Evolutionary conservation across 2,888 invertebrate genomes (phyloP).

Genomic region (Oscheius sp.): DNA sequence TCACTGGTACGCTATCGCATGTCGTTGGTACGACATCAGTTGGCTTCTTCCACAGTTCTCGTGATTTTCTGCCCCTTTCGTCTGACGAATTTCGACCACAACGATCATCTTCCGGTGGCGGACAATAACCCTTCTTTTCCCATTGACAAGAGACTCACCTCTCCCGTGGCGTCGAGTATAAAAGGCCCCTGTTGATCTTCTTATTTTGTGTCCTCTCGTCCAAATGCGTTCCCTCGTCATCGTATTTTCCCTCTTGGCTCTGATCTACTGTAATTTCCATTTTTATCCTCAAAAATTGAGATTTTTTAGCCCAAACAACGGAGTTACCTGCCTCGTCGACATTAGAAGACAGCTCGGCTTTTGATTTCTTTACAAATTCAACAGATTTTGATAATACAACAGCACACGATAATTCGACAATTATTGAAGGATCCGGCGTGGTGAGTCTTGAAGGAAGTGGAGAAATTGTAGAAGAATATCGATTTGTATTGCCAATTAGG

Average conservation of each 20-base stretch:
- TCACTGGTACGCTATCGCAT: no score
- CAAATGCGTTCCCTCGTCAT: neutral
- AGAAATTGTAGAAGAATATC: constrained; percentile 1
- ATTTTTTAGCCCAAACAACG: neutral
- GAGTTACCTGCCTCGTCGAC: no score
- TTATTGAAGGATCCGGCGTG: neutral
- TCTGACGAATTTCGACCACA: constrained; percentile 5
- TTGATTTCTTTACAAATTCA: neutral
- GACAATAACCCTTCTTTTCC: no score
- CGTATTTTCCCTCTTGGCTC: neutral
- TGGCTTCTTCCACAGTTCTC: no score
- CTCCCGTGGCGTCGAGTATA: neutral
- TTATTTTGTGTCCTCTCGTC: neutral
- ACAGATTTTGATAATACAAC: neutral
- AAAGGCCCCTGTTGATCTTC: neutral
- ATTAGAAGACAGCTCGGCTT: no score
- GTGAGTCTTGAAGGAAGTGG: constrained; percentile 14
- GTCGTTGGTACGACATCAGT: no score
- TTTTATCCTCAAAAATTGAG: neutral
- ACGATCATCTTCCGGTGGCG: neutral
- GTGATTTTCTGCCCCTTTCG: neutral
- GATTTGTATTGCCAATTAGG: constrained; percentile 13
- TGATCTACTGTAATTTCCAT: neutral
- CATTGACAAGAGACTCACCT: neutral
- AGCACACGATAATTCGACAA: neutral